Evolutionary conservation across 2,797 vertebrate species (phyloP).

Genomic region (Oreortyx pictus): DNA sequence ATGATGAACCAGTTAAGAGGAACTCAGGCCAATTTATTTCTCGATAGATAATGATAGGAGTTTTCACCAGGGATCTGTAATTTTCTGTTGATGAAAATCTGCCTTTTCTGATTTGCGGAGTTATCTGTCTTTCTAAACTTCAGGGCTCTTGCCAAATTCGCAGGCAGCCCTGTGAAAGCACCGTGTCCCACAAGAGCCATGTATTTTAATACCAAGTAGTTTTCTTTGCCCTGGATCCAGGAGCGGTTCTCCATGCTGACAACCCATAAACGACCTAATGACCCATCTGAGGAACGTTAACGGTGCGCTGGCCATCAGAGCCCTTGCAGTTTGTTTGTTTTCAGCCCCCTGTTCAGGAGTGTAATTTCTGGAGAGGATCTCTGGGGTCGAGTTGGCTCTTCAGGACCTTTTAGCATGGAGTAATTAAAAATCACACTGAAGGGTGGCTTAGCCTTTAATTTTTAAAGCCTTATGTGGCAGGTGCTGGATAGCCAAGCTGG

Average conservation of each 20-base stretch:
- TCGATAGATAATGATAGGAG: conserved; percentile 73
- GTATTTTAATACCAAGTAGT: conserved; percentile 64
- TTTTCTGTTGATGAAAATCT: conserved; percentile 76
- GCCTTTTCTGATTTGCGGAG: conserved; percentile 66
- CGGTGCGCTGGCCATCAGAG: background rate
- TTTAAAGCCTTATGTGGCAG: background rate
- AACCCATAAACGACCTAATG: conserved; percentile 64
- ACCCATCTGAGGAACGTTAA: conserved; percentile 59
- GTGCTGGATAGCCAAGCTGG: background rate
- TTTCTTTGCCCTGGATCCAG: conserved; percentile 57
- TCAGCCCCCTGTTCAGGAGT: background rate
- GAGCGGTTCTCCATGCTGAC: conserved; percentile 42
- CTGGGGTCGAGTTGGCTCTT: background rate
- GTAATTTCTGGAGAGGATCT: conserved; percentile 14
- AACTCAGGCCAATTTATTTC: conserved; percentile 63
- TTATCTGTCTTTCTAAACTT: conserved; percentile 65
- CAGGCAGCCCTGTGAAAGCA: conserved; percentile 41
- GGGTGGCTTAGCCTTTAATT: background rate
- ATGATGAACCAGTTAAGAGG: conserved; percentile 59
- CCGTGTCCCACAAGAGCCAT: conserved; percentile 50
- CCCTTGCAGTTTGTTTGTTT: conserved; percentile 24
- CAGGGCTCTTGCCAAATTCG: conserved; percentile 55
- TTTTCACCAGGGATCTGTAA: conserved; percentile 68
- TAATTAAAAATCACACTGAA: conserved; percentile 20
- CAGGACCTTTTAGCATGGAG: background rate